Conservation (phyloP, 2,113 vertebrate genomes). For the Dunckerocampus dactyliophorus region DNA sequence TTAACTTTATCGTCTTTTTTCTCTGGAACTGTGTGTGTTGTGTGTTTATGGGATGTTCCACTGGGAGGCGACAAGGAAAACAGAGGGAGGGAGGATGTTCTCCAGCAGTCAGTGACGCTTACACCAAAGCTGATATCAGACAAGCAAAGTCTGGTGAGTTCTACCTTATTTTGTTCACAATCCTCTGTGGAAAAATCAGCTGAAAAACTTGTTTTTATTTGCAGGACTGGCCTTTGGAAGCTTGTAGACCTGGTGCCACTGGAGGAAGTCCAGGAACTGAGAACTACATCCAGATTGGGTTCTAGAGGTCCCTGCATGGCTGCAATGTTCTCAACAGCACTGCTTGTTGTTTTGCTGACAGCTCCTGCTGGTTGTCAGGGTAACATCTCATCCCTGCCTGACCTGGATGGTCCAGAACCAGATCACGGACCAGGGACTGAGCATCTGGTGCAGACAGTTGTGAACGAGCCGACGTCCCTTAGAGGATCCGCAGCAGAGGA, state of each 20-base stretch:
- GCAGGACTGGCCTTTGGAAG: too few relatives aligned
- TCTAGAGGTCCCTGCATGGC: neutral
- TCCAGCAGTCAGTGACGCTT: too few relatives aligned
- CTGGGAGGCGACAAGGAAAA: neutral
- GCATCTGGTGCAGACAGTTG: conserved; percentile 10
- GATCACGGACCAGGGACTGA: neutral
- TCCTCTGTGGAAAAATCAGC: too few relatives aligned
- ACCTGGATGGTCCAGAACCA: neutral
- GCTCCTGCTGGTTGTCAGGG: conserved; percentile 7
- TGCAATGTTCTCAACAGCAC: neutral
- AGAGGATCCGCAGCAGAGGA: neutral
- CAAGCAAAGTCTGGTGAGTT: too few relatives aligned
- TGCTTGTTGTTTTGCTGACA: conserved; percentile 14
- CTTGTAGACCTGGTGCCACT: too few relatives aligned
- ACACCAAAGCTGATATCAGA: neutral
- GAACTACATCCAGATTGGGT: neutral
- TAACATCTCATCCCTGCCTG: conserved; percentile 21
- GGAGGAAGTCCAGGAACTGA: neutral
- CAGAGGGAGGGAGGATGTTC: neutral
- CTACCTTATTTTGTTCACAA: too few relatives aligned
- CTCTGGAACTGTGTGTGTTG: neutral
- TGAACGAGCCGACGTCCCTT: neutral
- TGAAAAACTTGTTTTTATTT: too few relatives aligned
- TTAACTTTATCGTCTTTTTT: neutral
- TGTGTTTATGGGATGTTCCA: conserved; percentile 48